A percentile compares a stretch with the other conserved stretches of the same genome.
Conservation (phyloP, 2,113 vertebrate genomes). For the Asarcornis scutulata region DNA sequence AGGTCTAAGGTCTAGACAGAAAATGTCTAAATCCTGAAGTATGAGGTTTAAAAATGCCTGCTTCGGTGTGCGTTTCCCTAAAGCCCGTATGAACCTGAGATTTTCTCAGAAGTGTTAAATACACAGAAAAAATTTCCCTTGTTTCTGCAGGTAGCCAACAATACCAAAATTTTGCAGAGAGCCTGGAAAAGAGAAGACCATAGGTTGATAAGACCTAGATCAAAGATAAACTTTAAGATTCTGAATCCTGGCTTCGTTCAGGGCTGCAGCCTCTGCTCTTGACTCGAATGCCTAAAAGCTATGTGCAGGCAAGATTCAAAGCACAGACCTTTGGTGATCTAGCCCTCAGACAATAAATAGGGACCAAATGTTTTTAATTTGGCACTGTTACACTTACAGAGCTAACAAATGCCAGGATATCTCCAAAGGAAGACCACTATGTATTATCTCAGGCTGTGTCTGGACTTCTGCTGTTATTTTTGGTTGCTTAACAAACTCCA, state of each 20-base stretch:
- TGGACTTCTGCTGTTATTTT: background rate
- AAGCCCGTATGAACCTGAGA: background rate
- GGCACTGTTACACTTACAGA: background rate
- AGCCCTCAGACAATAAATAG: background rate
- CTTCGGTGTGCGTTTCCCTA: background rate
- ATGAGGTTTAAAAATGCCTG: background rate
- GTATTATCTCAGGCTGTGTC: background rate
- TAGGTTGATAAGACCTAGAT: background rate
- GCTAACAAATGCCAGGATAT: background rate
- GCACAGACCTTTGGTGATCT: background rate
- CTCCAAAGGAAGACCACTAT: background rate
- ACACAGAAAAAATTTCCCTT: background rate
- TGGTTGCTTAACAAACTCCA: background rate
- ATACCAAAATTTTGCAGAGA: background rate
- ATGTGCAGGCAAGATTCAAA: background rate
- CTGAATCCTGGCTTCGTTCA: background rate
- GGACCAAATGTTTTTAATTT: background rate
- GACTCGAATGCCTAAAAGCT: fast-evolving
- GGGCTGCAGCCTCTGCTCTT: background rate
- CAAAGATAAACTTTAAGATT: background rate
- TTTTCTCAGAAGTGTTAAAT: background rate
- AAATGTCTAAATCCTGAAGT: background rate
- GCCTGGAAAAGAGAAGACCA: background rate
- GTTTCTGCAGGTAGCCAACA: background rate
- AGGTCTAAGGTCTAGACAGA: background rate